phyloP scores from a whole-genome alignment of 2,888 invertebrate genomes.

The Eugnorisma glareosa region DNA sequence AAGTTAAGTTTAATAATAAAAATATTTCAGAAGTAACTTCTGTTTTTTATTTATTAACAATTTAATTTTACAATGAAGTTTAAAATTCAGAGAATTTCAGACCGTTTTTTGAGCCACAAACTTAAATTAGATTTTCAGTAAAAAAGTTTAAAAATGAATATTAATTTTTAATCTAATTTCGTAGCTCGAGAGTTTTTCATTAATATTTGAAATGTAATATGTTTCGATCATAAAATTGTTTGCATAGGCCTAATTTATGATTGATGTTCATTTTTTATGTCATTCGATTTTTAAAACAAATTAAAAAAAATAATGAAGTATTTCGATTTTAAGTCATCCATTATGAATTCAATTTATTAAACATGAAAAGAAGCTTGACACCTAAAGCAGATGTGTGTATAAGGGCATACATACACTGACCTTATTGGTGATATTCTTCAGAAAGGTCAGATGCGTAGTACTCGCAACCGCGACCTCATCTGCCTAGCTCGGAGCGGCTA shows the following conservation, averaged over 20 bases:
- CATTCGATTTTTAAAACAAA: not conserved
- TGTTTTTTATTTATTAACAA: slow-evolving; percentile 7
- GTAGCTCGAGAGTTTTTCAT: slow-evolving; percentile 22
- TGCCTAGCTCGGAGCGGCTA: no score
- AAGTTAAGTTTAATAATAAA: not conserved
- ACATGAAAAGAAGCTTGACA: not conserved
- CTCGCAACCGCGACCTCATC: no score
- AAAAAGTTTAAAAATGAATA: slow-evolving; percentile 37
- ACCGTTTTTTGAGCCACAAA: slow-evolving; percentile 15
- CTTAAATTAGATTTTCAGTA: slow-evolving; percentile 35
- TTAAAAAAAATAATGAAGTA: not conserved
- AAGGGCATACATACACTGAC: no score
- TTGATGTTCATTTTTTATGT: slow-evolving; percentile 30
- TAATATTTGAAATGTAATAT: slow-evolving; percentile 15
- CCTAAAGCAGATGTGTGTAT: not conserved
- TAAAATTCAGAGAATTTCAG: slow-evolving; percentile 17
- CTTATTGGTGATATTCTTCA: no score
- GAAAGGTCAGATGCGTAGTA: no score
- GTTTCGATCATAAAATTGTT: slow-evolving; percentile 38
- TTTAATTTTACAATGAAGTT: not conserved
- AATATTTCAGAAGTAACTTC: not conserved
- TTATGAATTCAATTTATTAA: not conserved
- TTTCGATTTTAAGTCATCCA: not conserved
- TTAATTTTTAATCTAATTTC: slow-evolving; percentile 43
- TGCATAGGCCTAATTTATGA: slow-evolving; percentile 28